These are phyloP conservation scores for Pogonognathellus flavescens DNA, from an alignment of 1,140 invertebrate species.

Conservation along the genomic window DNA sequence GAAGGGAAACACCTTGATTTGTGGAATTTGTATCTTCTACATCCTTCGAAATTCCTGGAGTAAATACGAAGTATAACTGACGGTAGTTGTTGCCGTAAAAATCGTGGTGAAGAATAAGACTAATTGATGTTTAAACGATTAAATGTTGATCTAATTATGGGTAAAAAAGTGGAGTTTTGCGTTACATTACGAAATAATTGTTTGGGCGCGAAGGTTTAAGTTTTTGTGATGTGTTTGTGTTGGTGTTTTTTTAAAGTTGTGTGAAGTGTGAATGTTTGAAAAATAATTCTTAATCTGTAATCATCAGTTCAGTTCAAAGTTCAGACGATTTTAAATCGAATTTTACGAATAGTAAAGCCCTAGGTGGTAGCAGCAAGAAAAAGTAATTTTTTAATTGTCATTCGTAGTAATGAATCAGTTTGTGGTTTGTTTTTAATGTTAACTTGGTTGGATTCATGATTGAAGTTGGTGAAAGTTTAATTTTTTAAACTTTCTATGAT, in stretches of 20 bases:
- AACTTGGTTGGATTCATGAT: constrained; percentile 1
- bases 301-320: neutral
- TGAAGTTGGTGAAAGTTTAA: constrained; percentile 1
- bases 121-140: too few relatives aligned
- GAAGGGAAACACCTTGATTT: constrained; percentile 22
- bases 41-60: too few relatives aligned
- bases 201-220: constrained; percentile 11
- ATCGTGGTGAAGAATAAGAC: too few relatives aligned
- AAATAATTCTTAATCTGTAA: neutral
- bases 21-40: too few relatives aligned
- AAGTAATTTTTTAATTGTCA: constrained; percentile 27
- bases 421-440: neutral
- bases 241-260: neutral
- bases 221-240: neutral
- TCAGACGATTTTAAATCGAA: neutral
- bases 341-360: neutral
- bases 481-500: constrained; percentile 34
- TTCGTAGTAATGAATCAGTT: neutral
- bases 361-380: neutral
- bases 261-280: neutral
- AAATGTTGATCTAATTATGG: too few relatives aligned
- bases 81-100: too few relatives aligned
- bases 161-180: too few relatives aligned
- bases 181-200: neutral
- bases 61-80: too few relatives aligned